phyloP scores from a whole-genome alignment of 2,888 invertebrate species.

The Lottia scabra region DNA sequence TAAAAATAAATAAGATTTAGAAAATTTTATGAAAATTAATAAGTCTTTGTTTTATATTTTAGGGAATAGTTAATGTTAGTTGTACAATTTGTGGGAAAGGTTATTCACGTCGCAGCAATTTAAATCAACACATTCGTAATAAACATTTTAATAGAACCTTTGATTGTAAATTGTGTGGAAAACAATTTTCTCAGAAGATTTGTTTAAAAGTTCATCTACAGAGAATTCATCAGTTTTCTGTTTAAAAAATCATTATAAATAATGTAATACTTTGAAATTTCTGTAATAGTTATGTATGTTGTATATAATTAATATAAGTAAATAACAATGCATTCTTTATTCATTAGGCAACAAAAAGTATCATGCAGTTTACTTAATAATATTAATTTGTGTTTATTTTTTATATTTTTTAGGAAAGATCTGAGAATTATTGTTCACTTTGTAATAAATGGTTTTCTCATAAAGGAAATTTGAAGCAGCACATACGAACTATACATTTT shows the following conservation, averaged over 20 bases:
- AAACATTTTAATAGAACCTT: neutral
- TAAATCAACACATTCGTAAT: neutral
- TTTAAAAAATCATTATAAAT: too few species aligned
- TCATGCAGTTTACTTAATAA: too few species aligned
- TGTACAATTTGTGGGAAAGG: neutral
- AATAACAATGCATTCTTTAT: too few species aligned
- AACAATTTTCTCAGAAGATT: neutral
- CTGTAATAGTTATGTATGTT: too few species aligned
- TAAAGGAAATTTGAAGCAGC: slow-evolving; percentile 1
- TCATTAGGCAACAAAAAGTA: too few species aligned
- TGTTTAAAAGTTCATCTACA: neutral
- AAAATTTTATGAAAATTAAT: neutral
- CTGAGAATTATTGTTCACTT: neutral
- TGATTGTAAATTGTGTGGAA: neutral
- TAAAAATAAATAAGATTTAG: neutral
- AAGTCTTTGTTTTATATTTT: neutral
- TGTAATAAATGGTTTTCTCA: neutral
- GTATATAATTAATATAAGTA: too few species aligned
- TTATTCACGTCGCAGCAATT: neutral
- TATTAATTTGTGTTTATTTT: too few species aligned
- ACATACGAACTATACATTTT: neutral
- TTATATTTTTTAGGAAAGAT: too few species aligned
- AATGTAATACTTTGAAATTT: too few species aligned
- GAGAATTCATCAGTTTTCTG: neutral
- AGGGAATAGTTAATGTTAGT: neutral